Evolutionary conservation across 2,888 invertebrate genomes (phyloP).

Genomic region (Catonia carolina): DNA sequence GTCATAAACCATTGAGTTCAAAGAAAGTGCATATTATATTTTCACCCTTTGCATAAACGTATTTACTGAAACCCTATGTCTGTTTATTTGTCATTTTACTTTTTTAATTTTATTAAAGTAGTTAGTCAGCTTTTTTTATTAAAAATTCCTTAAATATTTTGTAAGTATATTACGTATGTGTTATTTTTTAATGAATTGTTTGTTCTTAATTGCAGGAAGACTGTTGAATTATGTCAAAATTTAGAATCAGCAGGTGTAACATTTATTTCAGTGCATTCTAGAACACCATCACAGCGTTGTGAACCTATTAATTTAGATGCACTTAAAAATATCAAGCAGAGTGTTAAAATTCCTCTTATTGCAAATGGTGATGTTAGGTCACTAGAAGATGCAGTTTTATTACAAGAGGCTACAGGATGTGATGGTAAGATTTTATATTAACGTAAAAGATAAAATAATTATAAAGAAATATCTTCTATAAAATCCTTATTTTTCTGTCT

Average conservation of each 20-base stretch:
- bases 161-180: no score
- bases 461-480: neutral
- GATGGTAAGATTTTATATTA: conserved; percentile 50
- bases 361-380: conserved; percentile 87
- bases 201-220: conserved; percentile 53
- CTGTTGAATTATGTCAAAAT: conserved; percentile 71
- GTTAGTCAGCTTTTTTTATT: no score
- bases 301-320: conserved; percentile 64
- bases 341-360: conserved; percentile 72
- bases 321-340: conserved; percentile 62
- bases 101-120: no score
- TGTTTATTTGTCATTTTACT: no score
- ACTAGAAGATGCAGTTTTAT: conserved; percentile 59
- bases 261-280: conserved; percentile 85
- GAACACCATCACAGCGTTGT: conserved; percentile 74
- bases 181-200: no score
- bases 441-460: neutral
- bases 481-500: no score
- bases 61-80: no score
- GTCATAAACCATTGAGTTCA: no score
- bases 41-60: no score
- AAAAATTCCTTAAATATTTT: no score
- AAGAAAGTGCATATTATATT: no score
- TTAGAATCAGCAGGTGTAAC: conserved; percentile 80
- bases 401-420: conserved; percentile 62